These are phyloP conservation scores for Aelia acuminata DNA, from an alignment of 2,888 invertebrate species.

Conservation along the genomic window DNA sequence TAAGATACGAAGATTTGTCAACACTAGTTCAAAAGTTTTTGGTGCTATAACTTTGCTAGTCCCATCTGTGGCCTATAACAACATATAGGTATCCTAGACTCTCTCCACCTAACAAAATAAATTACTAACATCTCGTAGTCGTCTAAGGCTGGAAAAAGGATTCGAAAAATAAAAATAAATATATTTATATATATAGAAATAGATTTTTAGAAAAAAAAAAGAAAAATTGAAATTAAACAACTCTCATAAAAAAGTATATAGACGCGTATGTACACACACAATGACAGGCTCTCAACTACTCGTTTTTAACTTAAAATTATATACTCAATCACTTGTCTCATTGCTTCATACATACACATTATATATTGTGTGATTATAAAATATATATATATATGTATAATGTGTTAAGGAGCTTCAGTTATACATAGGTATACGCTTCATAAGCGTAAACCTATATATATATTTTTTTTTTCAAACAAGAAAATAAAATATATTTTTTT, in stretches of 20 bases:
- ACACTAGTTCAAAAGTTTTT: slow-evolving; percentile 1
- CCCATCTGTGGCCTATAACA: slow-evolving; percentile 63
- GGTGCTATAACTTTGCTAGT: slow-evolving; percentile 15
- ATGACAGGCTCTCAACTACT: slow-evolving; percentile 56
- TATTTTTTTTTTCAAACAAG: slow-evolving; percentile 35
- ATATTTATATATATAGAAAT: no score
- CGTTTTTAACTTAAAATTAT: slow-evolving; percentile 41
- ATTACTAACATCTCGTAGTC: slow-evolving; percentile 61
- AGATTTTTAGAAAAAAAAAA: background rate
- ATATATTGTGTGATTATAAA: slow-evolving; percentile 30
- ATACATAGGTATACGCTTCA: slow-evolving; percentile 53
- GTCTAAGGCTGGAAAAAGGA: slow-evolving; percentile 63
- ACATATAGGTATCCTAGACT: slow-evolving; percentile 62
- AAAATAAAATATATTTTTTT: slow-evolving; percentile 58
- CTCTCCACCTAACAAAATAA: slow-evolving; percentile 61
- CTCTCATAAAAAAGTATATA: slow-evolving; percentile 62
- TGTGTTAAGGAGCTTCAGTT: slow-evolving; percentile 12
- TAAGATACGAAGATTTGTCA: slow-evolving; percentile 40
- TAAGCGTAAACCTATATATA: slow-evolving; percentile 58
- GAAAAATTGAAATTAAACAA: background rate
- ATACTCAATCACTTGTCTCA: slow-evolving; percentile 56
- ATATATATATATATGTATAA: no score
- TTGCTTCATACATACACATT: slow-evolving; percentile 51
- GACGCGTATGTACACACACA: slow-evolving; percentile 64
- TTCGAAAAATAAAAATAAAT: slow-evolving; percentile 52